These are phyloP conservation scores for Linurgus olivaceus DNA, from an alignment of 2,797 vertebrate genomes.

Conservation along the genomic window DNA sequence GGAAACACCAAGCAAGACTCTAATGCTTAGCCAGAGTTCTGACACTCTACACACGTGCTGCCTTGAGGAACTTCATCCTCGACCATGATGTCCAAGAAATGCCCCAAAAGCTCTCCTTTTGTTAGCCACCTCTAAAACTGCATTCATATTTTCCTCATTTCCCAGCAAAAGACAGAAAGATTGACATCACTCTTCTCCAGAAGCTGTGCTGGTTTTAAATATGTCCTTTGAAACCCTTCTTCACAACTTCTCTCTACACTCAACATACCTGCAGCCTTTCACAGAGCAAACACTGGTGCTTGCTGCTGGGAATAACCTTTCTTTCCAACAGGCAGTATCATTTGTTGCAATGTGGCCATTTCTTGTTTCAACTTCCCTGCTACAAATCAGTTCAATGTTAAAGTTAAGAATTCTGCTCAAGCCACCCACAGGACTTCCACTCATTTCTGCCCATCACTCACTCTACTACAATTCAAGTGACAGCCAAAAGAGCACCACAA, in stretches of 20 bases:
- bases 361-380: neutral
- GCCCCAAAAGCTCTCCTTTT: neutral
- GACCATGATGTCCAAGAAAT: neutral
- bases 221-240: neutral
- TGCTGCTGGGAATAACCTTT: neutral
- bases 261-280: accelerated
- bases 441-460: neutral
- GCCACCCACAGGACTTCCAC: neutral
- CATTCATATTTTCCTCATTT: neutral
- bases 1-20: neutral
- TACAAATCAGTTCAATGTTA: neutral
- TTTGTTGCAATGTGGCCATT: accelerated
- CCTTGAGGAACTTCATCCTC: neutral
- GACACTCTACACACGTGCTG: neutral
- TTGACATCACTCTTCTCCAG: neutral
- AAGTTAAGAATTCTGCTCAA: neutral
- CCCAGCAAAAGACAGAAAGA: neutral
- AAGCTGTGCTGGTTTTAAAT: neutral
- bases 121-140: neutral
- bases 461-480: neutral
- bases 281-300: accelerated
- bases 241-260: neutral
- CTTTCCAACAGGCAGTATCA: neutral
- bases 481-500: neutral
- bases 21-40: neutral